Base-by-base conservation (phyloP, 2,888 invertebrate genomes). In the Parnassius orleans region DNA sequence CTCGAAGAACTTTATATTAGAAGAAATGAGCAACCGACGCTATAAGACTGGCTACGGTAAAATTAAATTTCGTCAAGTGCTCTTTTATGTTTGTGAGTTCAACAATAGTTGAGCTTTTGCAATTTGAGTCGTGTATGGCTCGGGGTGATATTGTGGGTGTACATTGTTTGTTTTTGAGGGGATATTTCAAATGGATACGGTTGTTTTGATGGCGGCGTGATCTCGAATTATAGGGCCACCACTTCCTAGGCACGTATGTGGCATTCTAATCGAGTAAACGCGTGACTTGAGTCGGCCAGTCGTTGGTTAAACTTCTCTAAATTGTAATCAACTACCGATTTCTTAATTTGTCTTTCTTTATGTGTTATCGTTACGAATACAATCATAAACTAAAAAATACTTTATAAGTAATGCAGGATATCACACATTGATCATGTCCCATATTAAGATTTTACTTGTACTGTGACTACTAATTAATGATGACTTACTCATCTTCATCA, bases 41-140 rank as follows among this genome's bases (percentile, higher is more conserved):
- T 59, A 69, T 74, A 77, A 71, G 69, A 66, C 64, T 60, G 71
- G 65, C 67, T 70, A 62, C 68, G 64, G 57, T 64, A 64, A 53
- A 62, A 63, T 57, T 57, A 54, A 65, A 67, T 72, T 72, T 65
- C 52, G 65, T 72, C 74, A 67, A 68, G 63, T 60, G 68, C 65
- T 62, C 71, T 58, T 66, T 58, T 64, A 75, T 80, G 69, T 60
- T 78, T 83, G 72, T 83, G 71, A 69, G 70, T 81, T 82, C 77
- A 86, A 87, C 87, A 88, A 89, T 88, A 82, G 87, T 83, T 83
- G 77, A 79, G 72, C 79, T 79, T 80, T 76, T 65, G 66, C 72
- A 24, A 46, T 44, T 14, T 62, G 70, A 80, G 80, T 90, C 90
- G 90, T 90, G 90, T 84, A 83, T 87, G 76, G 87, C 90, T 89